Evolutionary conservation across 2,113 vertebrate species (phyloP), one percentile per base, ranked within the genome.

Genomic region (Neopipo cinnamomea): DNA sequence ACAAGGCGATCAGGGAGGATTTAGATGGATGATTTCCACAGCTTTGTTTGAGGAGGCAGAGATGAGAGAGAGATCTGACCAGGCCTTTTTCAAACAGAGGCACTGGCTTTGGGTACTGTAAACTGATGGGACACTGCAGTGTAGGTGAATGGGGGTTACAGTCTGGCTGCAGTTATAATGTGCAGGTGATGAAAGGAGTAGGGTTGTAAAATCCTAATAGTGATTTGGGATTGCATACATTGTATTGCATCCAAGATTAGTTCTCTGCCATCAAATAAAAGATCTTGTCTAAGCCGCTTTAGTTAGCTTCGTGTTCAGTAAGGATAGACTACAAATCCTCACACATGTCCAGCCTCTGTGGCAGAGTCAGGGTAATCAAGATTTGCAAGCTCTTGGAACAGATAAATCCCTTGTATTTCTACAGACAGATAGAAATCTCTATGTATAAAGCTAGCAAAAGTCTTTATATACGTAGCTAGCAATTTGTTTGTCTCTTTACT

Each of bases 1-100:
- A 4, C 71, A 33, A 86, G 85, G 85, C 21, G n/a, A 94, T 96
- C 88, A 88, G 71, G 72, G 63, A 58, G 93, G 94, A 94, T 97
- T 96, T 94, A 93, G 85, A 55, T 55, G 82, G 85, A 67, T 95
- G 91, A 91, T 91, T 96, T 95, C 71, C 93, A 90, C 81, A 88
- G 88, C 58, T 76, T 62, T 42, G 17, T 91, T 76, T 83, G 91
- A 83, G 90, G 85, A 74, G 91, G 41, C 47, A 83, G 49, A 88
- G 81, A 47, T 44, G 73, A 96, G 46, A 4, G 39, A 85, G 81
- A 83, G 75, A 73, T 88, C 63, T 67, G 92, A 24, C 78, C 3
- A 0, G 58, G 89, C 61, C 58, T 70, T 39, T 91, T 47, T 19
- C 74, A 42, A 71, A 24, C 30, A 35, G 42, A 3, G 73, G 20